Percentiles rank a stretch among this genome's conserved stretches.
These are phyloP conservation scores for Melieria omissa DNA, from an alignment of 2,888 invertebrate species.

Conservation along the genomic window DNA sequence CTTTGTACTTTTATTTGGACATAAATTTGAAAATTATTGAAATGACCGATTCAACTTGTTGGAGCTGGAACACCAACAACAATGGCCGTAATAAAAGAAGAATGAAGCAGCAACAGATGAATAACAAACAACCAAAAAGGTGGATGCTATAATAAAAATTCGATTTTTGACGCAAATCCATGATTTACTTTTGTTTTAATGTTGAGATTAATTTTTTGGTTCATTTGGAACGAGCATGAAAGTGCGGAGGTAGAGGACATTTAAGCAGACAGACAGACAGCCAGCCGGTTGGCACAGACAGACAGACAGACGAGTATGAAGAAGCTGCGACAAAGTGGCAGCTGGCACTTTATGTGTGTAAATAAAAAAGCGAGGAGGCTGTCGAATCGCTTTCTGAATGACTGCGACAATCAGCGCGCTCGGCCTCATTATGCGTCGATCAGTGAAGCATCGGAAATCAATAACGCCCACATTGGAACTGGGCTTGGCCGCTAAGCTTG, in stretches of 20 bases:
- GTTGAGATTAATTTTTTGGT: conserved; percentile 44
- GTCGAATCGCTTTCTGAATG: no score
- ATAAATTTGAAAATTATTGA: conserved; percentile 33
- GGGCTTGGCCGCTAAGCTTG: not conserved
- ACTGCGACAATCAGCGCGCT: no score
- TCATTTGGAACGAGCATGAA: conserved; percentile 15
- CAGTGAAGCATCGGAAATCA: no score
- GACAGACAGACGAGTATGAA: not conserved
- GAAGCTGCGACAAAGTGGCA: no score
- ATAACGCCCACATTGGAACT: no score
- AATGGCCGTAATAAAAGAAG: conserved; percentile 8
- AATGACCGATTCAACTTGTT: conserved; percentile 16
- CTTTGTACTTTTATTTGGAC: conserved; percentile 13
- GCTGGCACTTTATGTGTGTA: no score
- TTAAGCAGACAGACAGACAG: no score
- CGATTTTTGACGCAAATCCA: conserved; percentile 61
- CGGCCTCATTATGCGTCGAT: no score
- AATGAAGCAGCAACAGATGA: conserved; percentile 5
- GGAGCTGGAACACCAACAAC: conserved; percentile 3
- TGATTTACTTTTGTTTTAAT: conserved; percentile 65
- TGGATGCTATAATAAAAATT: conserved; percentile 50
- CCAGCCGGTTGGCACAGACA: not conserved
- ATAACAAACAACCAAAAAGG: not conserved
- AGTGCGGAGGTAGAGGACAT: not conserved
- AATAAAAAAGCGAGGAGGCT: no score